Percentiles rank a stretch among this genome's conserved stretches.
Conservation (phyloP, 2,113 vertebrate species). For the Anhinga anhinga region DNA sequence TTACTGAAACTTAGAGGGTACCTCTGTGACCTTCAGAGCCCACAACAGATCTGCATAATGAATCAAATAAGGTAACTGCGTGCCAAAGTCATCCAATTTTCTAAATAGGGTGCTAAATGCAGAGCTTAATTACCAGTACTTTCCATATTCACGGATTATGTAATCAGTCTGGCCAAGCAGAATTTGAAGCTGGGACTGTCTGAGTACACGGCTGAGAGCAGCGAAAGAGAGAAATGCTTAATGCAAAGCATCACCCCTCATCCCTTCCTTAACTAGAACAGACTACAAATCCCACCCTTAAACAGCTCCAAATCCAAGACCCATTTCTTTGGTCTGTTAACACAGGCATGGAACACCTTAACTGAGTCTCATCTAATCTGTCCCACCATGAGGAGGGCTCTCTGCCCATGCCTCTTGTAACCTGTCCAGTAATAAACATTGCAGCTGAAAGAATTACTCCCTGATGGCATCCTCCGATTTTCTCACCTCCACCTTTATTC, state of each 20-base stretch:
- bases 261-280: neutral
- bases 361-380: neutral
- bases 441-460: neutral
- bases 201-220: neutral
- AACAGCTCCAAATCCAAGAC: neutral
- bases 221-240: neutral
- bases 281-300: neutral
- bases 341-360: neutral
- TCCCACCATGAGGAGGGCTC: neutral
- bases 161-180: neutral
- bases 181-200: neutral
- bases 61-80: neutral
- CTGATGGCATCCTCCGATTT: neutral
- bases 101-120: neutral
- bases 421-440: neutral
- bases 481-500: neutral
- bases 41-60: neutral
- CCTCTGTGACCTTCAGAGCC: neutral
- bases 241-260: neutral
- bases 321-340: neutral
- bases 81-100: neutral
- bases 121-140: conserved; percentile 18
- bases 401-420: neutral
- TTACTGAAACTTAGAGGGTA: neutral
- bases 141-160: neutral